Percentiles rank a stretch among this genome's conserved stretches.
Conservation (phyloP, 2,113 vertebrate genomes). For the Australoheros scitulus region DNA sequence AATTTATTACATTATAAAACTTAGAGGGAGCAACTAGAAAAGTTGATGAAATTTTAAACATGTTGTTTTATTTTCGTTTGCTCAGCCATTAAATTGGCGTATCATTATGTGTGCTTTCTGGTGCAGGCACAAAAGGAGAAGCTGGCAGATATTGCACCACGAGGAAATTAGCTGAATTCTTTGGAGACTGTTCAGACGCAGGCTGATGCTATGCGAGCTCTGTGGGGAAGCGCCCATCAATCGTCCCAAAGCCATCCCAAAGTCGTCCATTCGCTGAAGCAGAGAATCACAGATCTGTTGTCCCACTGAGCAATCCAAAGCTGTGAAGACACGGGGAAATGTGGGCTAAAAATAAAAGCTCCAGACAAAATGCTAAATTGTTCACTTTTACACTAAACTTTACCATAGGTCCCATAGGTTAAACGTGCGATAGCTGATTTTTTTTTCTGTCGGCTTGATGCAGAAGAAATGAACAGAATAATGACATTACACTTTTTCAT, state of each 20-base stretch:
- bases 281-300: conserved; percentile 18
- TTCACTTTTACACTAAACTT: not conserved
- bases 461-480: too few species aligned
- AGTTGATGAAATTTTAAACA: not conserved
- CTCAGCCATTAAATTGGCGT: conserved; percentile 13
- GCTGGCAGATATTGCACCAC: conserved; percentile 56
- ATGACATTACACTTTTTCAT: too few species aligned
- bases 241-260: conserved; percentile 35
- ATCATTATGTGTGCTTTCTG: conserved; percentile 1
- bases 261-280: not conserved
- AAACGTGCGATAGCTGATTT: too few species aligned
- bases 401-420: not conserved
- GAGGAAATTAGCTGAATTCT: conserved; percentile 70
- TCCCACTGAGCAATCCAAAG: conserved; percentile 34
- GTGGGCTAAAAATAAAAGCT: conserved; percentile 18
- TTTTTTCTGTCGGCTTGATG: too few species aligned
- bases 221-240: conserved; percentile 63
- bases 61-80: not conserved
- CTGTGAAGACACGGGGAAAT: conserved; percentile 29
- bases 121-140: conserved; percentile 17
- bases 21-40: not conserved
- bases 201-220: conserved; percentile 53
- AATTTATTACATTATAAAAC: not conserved
- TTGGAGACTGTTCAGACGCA: conserved; percentile 34
- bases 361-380: conserved; percentile 14